A percentile compares a stretch with the other conserved stretches of the same genome.
phyloP scores from a whole-genome alignment of 2,888 invertebrate species.

The Epinotia ramella region DNA sequence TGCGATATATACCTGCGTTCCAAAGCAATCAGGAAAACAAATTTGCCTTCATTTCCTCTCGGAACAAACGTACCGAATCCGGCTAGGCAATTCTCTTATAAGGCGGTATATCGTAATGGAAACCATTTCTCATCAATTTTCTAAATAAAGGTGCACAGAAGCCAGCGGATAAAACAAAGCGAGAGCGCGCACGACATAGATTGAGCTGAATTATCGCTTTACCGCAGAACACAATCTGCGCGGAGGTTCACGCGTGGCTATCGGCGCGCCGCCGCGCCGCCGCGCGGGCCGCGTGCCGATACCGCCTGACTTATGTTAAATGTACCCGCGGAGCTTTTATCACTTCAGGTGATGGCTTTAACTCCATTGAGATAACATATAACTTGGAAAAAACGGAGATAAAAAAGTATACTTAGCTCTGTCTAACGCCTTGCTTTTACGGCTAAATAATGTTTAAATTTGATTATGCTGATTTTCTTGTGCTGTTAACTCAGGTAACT shows the following conservation, averaged over 20 bases:
- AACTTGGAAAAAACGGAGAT: slow-evolving; percentile 48
- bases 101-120: slow-evolving; percentile 83
- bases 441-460: slow-evolving; percentile 10
- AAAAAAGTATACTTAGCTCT: neutral
- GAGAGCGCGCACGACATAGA: slow-evolving; percentile 83
- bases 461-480: slow-evolving; percentile 6
- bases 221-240: slow-evolving; percentile 84
- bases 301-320: slow-evolving; percentile 81
- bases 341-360: slow-evolving; percentile 73
- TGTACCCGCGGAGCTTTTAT: slow-evolving; percentile 73
- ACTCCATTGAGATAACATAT: slow-evolving; percentile 73
- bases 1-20: slow-evolving; percentile 76
- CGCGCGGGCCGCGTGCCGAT: slow-evolving; percentile 60
- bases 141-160: slow-evolving; percentile 85
- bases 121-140: slow-evolving; percentile 86
- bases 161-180: slow-evolving; percentile 84
- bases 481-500: slow-evolving; percentile 25
- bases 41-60: slow-evolving; percentile 83
- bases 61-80: slow-evolving; percentile 71
- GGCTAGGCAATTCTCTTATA: slow-evolving; percentile 76
- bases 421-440: neutral
- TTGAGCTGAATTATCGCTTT: slow-evolving; percentile 85
- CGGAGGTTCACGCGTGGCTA: slow-evolving; percentile 49
- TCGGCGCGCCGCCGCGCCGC: slow-evolving; percentile 11
- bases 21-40: slow-evolving; percentile 84